A percentile compares a stretch with the other conserved stretches of the same genome.
phyloP scores from a whole-genome alignment of 2,113 vertebrate genomes.

The Origma solitaria region DNA sequence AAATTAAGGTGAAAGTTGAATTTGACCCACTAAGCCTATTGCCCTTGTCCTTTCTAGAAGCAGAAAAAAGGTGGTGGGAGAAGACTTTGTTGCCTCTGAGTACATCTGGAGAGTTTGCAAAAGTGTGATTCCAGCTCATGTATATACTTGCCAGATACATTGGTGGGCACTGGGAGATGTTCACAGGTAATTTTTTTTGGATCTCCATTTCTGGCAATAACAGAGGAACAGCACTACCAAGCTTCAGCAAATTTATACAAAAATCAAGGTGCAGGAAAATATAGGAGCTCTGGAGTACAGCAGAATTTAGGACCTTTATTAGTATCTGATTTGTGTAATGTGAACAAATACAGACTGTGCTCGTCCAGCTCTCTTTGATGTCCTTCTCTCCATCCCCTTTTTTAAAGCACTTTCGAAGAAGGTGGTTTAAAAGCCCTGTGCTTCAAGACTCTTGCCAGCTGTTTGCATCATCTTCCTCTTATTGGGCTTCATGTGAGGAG shows the following conservation, averaged over 20 bases:
- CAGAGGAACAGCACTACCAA: background rate
- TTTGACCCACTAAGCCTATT: accelerated
- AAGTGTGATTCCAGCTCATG: background rate
- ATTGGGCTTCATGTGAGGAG: background rate
- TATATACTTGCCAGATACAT: background rate
- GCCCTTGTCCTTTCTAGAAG: background rate
- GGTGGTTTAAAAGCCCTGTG: too few species aligned
- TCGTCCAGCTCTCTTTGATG: background rate
- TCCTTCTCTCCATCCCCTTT: background rate
- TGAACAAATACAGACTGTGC: background rate
- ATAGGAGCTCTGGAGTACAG: background rate
- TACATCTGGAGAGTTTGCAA: background rate
- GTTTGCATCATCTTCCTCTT: background rate
- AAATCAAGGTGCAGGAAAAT: background rate
- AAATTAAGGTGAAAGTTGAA: background rate
- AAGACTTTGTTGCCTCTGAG: background rate
- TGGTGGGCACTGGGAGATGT: background rate
- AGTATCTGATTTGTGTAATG: background rate
- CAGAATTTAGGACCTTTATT: background rate
- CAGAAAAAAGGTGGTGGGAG: background rate
- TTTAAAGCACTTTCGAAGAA: background rate
- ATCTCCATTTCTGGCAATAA: background rate
- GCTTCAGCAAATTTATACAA: background rate
- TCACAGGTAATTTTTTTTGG: background rate
- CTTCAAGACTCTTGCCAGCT: background rate